phyloP scores from a whole-genome alignment of 2,888 invertebrate species.

The Microplitis manilae region DNA sequence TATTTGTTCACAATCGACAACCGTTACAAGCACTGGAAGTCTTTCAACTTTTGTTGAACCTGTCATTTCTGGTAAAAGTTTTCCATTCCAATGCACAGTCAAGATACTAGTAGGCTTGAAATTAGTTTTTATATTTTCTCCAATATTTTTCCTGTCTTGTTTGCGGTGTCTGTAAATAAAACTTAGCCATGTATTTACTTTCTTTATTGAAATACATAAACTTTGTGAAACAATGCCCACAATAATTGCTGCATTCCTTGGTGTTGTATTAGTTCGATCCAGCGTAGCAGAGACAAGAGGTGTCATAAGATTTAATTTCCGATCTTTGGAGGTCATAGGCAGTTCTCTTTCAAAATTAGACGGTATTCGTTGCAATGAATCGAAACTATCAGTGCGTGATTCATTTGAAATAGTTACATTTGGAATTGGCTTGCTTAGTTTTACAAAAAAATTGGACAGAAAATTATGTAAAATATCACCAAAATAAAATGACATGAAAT shows the following conservation, averaged over 20 bases:
- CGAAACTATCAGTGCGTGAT: no score
- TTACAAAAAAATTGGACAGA: not conserved
- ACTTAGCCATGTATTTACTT: conserved; percentile 6
- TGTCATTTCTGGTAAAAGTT: conserved; percentile 16
- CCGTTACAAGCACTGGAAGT: conserved; percentile 28
- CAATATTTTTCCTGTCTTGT: conserved; percentile 18
- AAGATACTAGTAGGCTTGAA: conserved; percentile 7
- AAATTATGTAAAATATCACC: conserved; percentile 4
- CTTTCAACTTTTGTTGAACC: conserved; percentile 31
- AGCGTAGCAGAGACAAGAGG: no score
- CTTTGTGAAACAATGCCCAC: not conserved
- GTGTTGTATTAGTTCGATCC: no score
- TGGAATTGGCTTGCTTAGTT: not conserved
- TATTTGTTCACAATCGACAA: not conserved
- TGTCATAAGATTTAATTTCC: no score
- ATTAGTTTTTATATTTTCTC: conserved; percentile 18
- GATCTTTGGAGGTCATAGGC: no score
- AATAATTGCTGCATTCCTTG: not conserved
- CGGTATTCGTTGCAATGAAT: no score
- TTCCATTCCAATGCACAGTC: conserved; percentile 28
- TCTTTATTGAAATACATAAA: not conserved
- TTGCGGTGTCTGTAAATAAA: conserved; percentile 10
- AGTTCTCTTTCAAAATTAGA: no score
- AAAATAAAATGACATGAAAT: not conserved
- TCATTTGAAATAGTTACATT: no score